Conservation (phyloP, 1,140 invertebrate species). For the Bacillus rossius region DNA sequence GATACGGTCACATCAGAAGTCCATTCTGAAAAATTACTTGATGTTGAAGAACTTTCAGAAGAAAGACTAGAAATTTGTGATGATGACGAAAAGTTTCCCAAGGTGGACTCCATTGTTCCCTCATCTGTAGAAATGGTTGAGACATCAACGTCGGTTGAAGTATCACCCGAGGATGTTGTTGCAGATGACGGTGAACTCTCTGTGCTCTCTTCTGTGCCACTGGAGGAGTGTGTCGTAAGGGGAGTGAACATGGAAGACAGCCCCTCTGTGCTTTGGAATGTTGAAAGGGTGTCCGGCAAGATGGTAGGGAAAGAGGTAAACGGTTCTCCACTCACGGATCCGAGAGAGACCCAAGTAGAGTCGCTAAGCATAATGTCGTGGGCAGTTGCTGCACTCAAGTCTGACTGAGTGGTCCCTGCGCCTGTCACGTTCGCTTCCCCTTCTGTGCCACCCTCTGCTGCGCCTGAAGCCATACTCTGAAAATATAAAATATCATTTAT, state of each 20-base stretch:
- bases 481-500: too few relatives aligned
- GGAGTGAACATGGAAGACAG: too few relatives aligned
- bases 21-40: too few relatives aligned
- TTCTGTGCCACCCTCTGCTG: conserved; percentile 18
- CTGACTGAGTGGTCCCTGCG: too few relatives aligned
- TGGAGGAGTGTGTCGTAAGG: too few relatives aligned
- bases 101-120: background rate
- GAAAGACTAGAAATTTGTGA: background rate
- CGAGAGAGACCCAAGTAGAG: conserved; percentile 2
- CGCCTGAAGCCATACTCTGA: conserved; percentile 1
- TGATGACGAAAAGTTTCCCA: background rate
- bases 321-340: background rate
- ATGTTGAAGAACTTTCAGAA: too few relatives aligned
- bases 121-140: background rate
- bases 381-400: conserved; percentile 7
- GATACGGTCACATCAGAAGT: too few relatives aligned
- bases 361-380: conserved; percentile 60
- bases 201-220: background rate
- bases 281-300: background rate
- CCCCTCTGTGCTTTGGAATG: too few relatives aligned
- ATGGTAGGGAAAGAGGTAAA: background rate
- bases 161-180: conserved; percentile 3
- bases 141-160: conserved; percentile 12
- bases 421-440: conserved; percentile 16
- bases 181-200: background rate